Base-by-base conservation (phyloP, 2,888 invertebrate genomes). In the Chydorus sphaericus region DNA sequence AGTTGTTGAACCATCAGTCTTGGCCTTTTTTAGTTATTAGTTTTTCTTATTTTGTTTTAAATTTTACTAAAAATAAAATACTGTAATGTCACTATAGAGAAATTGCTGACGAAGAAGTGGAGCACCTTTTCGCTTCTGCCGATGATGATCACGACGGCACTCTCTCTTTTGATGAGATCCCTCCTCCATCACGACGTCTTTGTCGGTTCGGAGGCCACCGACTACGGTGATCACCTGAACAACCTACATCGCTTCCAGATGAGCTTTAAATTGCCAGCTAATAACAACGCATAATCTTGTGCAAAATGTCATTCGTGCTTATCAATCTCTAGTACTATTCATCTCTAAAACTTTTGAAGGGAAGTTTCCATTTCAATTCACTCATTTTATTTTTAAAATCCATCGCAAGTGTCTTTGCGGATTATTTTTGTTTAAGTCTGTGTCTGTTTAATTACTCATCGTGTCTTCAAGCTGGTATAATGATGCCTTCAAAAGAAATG, bases 201-300 rank as follows among this genome's bases (percentile, higher is more conserved):
- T 73, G 93, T 93, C 4, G 92, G 93, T 54, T 89, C 89, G 66
- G 91, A 93, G 73, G 90, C 84, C 6, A 86, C 90, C 1, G 87
- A 88, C 71, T 87, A 85, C 70, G 90, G 88, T 14, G 82, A 85
- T 66, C 86, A 89, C 68, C 73, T 89, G 58, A 80, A 85, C 63
- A 84, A 85, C 61, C 82, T 86, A 54, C 82, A 85, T 65, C 75
- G 77, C 59, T 83, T 88, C 64, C 73, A 78, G n/a, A n/a, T n/a
- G n/a, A n/a, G n/a, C n/a, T n/a, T n/a, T n/a, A n/a, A n/a, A n/a
- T n/a, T n/a, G n/a, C n/a, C n/a, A n/a, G n/a, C n/a, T n/a, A n/a
- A n/a, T n/a, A n/a, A n/a, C n/a, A n/a, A n/a, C n/a, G n/a, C n/a
- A n/a, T n/a, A n/a, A n/a, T n/a, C n/a, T n/a, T n/a, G n/a, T n/a